These are phyloP conservation scores for Artibeus lituratus DNA, from an alignment of 2,797 vertebrate species.

Conservation along the genomic window DNA sequence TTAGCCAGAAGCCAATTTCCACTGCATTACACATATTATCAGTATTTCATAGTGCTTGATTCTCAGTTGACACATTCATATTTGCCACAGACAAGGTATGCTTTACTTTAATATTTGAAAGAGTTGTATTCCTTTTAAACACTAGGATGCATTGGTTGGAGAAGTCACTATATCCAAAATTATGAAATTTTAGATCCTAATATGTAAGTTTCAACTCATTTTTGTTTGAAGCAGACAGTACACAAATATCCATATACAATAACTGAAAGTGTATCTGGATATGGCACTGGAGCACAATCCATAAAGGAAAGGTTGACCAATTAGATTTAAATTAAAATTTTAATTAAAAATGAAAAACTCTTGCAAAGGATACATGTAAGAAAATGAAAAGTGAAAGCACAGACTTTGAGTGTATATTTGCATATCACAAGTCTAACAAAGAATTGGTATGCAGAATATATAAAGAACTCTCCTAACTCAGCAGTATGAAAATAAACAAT, in stretches of 20 bases:
- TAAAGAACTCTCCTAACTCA: background rate
- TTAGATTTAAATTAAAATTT: background rate
- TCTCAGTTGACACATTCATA: background rate
- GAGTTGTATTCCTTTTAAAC: background rate
- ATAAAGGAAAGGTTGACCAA: background rate
- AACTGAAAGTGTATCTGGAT: background rate
- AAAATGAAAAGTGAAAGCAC: background rate
- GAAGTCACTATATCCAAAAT: background rate
- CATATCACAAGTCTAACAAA: background rate
- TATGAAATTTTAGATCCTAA: background rate
- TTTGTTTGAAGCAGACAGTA: background rate
- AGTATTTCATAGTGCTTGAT: background rate
- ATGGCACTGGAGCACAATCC: background rate
- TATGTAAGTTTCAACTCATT: background rate
- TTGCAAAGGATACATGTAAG: background rate
- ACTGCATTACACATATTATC: background rate
- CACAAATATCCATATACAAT: background rate
- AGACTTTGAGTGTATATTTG: background rate
- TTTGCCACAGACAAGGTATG: background rate
- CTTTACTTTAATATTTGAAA: background rate
- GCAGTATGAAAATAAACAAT: background rate
- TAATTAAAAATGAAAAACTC: background rate
- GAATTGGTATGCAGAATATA: background rate
- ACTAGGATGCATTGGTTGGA: background rate
- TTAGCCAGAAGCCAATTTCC: background rate